Evolutionary conservation across 2,797 vertebrate species (phyloP).

Genomic region (Phrynocephalus vlangalii): DNA sequence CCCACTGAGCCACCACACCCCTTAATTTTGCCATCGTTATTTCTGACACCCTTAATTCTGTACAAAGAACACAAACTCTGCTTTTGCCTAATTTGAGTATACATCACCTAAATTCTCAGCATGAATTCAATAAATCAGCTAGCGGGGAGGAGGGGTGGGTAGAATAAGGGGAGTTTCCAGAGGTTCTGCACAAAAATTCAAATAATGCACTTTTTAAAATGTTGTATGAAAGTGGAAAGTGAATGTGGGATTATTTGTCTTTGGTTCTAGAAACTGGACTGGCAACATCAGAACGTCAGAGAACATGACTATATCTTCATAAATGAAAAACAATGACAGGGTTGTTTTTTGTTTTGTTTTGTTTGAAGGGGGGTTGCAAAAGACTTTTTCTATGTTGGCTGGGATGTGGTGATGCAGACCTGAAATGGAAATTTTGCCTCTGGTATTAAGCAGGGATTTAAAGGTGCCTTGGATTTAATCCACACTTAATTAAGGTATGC

Average conservation of each 20-base stretch:
- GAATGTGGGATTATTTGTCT: too few species aligned
- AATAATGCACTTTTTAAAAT: neutral
- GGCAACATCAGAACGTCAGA: neutral
- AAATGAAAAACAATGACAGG: neutral
- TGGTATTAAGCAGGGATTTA: neutral
- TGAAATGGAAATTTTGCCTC: conserved; percentile 31
- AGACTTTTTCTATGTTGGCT: too few species aligned
- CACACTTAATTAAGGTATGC: conserved; percentile 21
- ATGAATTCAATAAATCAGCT: neutral
- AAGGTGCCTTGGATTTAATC: conserved; percentile 35
- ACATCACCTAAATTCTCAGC: neutral
- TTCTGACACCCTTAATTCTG: neutral
- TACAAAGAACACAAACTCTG: neutral
- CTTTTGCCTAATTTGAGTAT: neutral
- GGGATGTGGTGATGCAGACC: neutral
- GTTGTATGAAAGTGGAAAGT: neutral
- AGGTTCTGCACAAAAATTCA: neutral
- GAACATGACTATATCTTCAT: neutral
- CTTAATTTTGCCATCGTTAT: too few species aligned
- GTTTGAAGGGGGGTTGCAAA: too few species aligned
- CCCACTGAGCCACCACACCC: too few species aligned
- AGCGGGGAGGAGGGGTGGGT: too few species aligned
- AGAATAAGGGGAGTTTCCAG: neutral
- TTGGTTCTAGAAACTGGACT: neutral
- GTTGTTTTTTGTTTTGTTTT: too few species aligned